Evolutionary conservation across 2,888 invertebrate species (phyloP).

Genomic region (Palloptera scutellata): DNA sequence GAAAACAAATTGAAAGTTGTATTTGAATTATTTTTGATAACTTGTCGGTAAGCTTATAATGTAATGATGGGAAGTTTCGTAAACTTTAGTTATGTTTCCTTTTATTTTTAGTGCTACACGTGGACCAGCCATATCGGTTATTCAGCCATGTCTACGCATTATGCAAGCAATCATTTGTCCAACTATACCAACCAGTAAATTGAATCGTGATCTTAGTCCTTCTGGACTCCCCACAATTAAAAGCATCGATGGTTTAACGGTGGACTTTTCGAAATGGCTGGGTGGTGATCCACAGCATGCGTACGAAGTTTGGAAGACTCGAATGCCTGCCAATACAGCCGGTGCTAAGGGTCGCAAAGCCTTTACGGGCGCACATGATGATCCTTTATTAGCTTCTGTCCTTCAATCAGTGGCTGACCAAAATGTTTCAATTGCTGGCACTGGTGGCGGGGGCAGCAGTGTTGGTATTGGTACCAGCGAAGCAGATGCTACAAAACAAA

Average conservation of each 20-base stretch:
- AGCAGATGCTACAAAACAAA: slow-evolving; percentile 29
- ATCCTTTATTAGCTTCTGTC: slow-evolving; percentile 42
- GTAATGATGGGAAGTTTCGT: too few relatives aligned
- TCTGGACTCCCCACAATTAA: slow-evolving; percentile 68
- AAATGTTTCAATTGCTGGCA: not conserved
- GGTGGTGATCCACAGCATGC: slow-evolving; percentile 74
- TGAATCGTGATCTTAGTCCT: slow-evolving; percentile 67
- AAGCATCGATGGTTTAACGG: slow-evolving; percentile 71
- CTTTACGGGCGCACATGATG: slow-evolving; percentile 35
- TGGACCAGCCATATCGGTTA: slow-evolving; percentile 87
- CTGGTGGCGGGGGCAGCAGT: slow-evolving; percentile 11
- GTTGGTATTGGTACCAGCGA: not conserved
- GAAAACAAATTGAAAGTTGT: slow-evolving; percentile 89
- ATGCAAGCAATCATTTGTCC: slow-evolving; percentile 83
- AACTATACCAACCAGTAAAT: slow-evolving; percentile 67
- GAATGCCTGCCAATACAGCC: slow-evolving; percentile 67
- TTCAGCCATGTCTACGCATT: slow-evolving; percentile 92
- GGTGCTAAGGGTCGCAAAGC: slow-evolving; percentile 36
- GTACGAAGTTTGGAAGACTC: slow-evolving; percentile 76
- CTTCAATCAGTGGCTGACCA: slow-evolving; percentile 45
- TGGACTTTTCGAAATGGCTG: slow-evolving; percentile 79
- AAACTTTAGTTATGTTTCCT: slow-evolving; percentile 1
- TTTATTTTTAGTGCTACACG: slow-evolving; percentile 68
- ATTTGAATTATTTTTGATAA: slow-evolving; percentile 85
- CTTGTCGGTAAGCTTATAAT: slow-evolving; percentile 67